Base-by-base conservation (phyloP, 2,888 invertebrate species). In the Iselma pallidipennis region DNA sequence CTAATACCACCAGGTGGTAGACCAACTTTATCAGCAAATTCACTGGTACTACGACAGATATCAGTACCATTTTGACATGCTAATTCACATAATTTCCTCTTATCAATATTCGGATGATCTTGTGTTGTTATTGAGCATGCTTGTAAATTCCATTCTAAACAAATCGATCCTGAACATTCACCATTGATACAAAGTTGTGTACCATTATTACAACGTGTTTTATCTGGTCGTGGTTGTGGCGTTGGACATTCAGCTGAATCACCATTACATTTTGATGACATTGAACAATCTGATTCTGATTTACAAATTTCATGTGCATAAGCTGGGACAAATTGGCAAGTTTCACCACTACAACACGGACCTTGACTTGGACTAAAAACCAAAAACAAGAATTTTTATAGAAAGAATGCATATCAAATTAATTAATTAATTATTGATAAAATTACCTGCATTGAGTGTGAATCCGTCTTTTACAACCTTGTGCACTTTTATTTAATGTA, bases 151-250 rank as follows among this genome's bases (percentile, higher is more conserved):
- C 97, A 96, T 76, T 92, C 91, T 63, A 96, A 85, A 81, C 99
- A 99, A 75, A 98, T 96, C 0, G 97, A 97, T 49, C 96, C 97
- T 49, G 91, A 88, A 82, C 98, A 99, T 70, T 96, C 95, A 65
- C 98, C 98, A 50, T 86, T 87, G 69, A 94, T 90, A 80, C 95
- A 95, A 57, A 95, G 84, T 81, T 94, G 89, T 0, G 91, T 90
- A 81, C 94, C 95, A 78, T 96, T 94, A 80, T 98, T 98, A 81
- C 98, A 99, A 75, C 94, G 88, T n/a, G 96, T 96, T 78, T 92
- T 92, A 80, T 98, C 91, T 48, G 90, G 87, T 75, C 94, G 89
- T 29, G 94, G 90, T 29, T 85, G 82, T 0, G 98, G 93, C 50
- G 83, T 81, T 2, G 98, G 99, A 80, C 99, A 99, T 76, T 91